Evolutionary conservation across 2,888 invertebrate species (phyloP), one percentile per base, ranked within the genome.

Genomic region (Coleophora flavipennella): DNA sequence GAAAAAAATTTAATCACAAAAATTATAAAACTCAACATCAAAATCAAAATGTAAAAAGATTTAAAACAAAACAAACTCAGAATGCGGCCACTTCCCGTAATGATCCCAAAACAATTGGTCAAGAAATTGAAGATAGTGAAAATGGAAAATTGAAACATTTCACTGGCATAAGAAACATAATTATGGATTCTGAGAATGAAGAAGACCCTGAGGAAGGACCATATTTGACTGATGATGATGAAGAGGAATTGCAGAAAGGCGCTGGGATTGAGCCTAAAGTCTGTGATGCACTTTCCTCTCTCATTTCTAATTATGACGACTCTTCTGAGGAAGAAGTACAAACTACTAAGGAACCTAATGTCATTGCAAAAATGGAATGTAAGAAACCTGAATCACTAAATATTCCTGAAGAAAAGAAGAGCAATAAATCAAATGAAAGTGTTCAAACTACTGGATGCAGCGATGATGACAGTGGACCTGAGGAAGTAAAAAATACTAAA

Each of bases 251-350:
- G 33, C 39, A 37, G 10, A 31, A 38, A 33, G 39, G 42, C 12
- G n/a, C 4, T 28, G 27, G 31, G 35, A 40, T 43, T 33, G 50
- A 71, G 44, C 66, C 69, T 42, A 43, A 51, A 25, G 59, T 88
- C 8, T 88, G 87, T 62, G 85, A 81, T 50, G 87, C 88, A 10
- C 62, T 90, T 44, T 83, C 85, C 33, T 79, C 81, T 39, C 67
- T 90, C 14, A 87, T 89, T 54, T 80, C 81, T 52, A 83, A 87
- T 40, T 90, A 89, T 72, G 80, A 68, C 3, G 6, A 20, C 35
- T 81, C 84, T 41, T 86, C 87, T 42, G 87, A 86, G 59, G 86
- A 86, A 39, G 73, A 85, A 44, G 42, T 40, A 32, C 51, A 43
- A 40, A 20, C 6, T 20, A 20, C 20, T 20, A 20, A 20, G 3